Evolutionary conservation across 2,113 vertebrate species (phyloP).

Genomic region (Eurypyga helias): DNA sequence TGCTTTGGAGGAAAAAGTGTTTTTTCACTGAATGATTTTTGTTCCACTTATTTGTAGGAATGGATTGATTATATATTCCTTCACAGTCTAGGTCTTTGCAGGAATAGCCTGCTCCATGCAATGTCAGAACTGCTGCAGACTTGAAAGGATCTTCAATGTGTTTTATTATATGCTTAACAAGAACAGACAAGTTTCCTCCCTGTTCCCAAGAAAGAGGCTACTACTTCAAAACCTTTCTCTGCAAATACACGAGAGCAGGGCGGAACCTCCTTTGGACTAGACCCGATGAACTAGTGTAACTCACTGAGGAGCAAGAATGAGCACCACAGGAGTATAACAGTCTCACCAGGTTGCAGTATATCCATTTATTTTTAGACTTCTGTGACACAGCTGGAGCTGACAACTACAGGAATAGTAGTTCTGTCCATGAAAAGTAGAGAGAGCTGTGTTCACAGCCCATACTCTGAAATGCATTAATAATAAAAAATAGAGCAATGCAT

Average conservation of each 20-base stretch:
- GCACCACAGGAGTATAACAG: background rate
- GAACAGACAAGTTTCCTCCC: slow-evolving; percentile 45
- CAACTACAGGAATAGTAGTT: slow-evolving; percentile 35
- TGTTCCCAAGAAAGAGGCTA: slow-evolving; percentile 24
- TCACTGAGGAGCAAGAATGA: slow-evolving; percentile 34
- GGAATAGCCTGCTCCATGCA: background rate
- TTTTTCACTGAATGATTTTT: background rate
- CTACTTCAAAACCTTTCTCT: slow-evolving; percentile 26
- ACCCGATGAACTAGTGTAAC: slow-evolving; percentile 21
- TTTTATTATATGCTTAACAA: slow-evolving; percentile 64
- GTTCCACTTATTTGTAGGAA: background rate
- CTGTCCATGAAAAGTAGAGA: slow-evolving; percentile 39
- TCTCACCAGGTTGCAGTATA: slow-evolving; percentile 43
- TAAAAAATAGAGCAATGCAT: slow-evolving; percentile 2
- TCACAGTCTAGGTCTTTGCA: slow-evolving; percentile 35
- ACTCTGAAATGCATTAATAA: slow-evolving; percentile 47
- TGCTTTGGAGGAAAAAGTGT: background rate
- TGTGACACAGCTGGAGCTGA: slow-evolving; percentile 43
- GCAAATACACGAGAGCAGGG: background rate
- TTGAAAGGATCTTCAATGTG: slow-evolving; percentile 42
- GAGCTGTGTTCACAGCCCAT: background rate
- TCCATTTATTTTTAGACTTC: slow-evolving; percentile 47
- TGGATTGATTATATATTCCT: slow-evolving; percentile 33
- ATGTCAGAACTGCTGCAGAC: slow-evolving; percentile 52
- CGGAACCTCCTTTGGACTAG: background rate